Evolutionary conservation across 2,888 invertebrate genomes (phyloP).

Genomic region (Eledone cirrhosa): DNA sequence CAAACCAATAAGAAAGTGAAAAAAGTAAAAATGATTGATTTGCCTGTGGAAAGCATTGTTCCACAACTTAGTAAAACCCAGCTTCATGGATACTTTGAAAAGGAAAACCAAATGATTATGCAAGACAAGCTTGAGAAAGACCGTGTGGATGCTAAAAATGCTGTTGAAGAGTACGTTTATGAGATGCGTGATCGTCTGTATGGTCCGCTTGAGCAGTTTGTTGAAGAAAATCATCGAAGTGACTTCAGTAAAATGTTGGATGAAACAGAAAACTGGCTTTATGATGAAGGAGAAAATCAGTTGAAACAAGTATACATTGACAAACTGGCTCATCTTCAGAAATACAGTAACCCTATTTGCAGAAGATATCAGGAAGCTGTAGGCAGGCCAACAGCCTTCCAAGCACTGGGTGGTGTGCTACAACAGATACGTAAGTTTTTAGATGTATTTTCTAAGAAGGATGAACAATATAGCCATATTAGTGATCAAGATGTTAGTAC

Average conservation of each 20-base stretch:
- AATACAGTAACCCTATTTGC: conserved; percentile 88
- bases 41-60: conserved; percentile 82
- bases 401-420: conserved; percentile 81
- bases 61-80: conserved; percentile 78
- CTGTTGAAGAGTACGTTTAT: conserved; percentile 98
- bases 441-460: conserved; percentile 68
- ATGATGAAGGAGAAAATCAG: conserved; percentile 95
- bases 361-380: conserved; percentile 83
- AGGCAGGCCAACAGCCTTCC: conserved; percentile 80
- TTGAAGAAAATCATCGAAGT: conserved; percentile 41
- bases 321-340: conserved; percentile 70
- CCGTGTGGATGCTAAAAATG: conserved; percentile 93
- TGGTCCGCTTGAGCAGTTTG: conserved; percentile 78
- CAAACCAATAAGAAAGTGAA: conserved; percentile 75
- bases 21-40: conserved; percentile 81
- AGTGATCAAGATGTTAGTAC: conserved; percentile 77
- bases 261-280: conserved; percentile 94
- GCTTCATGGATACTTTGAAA: conserved; percentile 79
- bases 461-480: conserved; percentile 75
- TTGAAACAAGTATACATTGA: conserved; percentile 77
- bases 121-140: conserved; percentile 94
- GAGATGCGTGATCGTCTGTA: conserved; percentile 89
- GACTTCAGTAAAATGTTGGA: conserved; percentile 73
- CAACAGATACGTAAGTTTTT: conserved; percentile 82
- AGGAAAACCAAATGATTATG: conserved; percentile 73